Evolutionary conservation across 1,140 invertebrate species (phyloP), one percentile per base, ranked within the genome.

Genomic region (Pseudomyrmex pallidus): DNA sequence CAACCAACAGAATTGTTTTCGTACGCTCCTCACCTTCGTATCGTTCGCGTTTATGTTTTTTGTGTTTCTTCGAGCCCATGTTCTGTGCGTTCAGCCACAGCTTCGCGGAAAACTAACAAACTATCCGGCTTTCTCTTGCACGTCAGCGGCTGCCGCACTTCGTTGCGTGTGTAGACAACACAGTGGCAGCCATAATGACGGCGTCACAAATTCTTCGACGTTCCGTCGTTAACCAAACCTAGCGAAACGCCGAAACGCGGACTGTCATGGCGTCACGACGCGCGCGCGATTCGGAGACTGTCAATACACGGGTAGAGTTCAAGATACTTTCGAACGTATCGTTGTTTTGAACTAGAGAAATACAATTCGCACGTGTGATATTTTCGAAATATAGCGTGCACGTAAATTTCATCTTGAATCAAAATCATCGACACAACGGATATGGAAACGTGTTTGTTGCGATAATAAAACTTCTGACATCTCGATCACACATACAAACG

Each of bases 41-140:
- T 88, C 94, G 94, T 86, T 96, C 96, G 35, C 95, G 95, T 89
- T 97, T 97, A 91, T 97, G 96, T 88, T 97, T 97, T 93, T 97
- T 97, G 89, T 97, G 96, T 88, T 97, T 97, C 92, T 96, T 96
- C 73, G 93, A 90, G 85, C 92, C 92, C 92, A 94, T 94, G 68
- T 82, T 90, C 90, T 85, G 87, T 87, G 84, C 74, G 74, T 87
- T 84, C 44, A 80, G 68, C 78, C 83, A 90, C 85, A 85, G 83
- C 25, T 76, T 87, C 76, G 62, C 57, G 20, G 17, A n/a, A 83
- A 66, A 84, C 46, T 74, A 62, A 74, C 13, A 59, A 64, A 63
- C 56, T 35, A 35, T 35, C 5, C 35, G 5, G 35, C 35, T 35
- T 35, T 35, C 35, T 52, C 50, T 52, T 13, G 50, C 50, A 52